A percentile compares a stretch with the other conserved stretches of the same genome.
phyloP scores from a whole-genome alignment of 2,797 vertebrate genomes.

The Hippoglossus hippoglossus region DNA sequence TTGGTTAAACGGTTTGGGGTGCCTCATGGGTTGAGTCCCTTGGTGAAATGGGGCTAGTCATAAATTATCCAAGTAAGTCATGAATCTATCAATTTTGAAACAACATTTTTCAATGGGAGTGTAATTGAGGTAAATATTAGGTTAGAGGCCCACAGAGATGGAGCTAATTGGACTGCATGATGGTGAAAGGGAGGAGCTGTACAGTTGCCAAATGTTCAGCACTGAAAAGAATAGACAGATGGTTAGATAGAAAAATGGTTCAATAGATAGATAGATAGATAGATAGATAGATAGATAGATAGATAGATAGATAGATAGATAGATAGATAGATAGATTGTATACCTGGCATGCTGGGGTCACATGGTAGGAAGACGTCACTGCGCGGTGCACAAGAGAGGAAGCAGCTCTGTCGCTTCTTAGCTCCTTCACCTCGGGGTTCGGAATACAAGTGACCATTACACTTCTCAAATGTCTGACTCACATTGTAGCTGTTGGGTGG shows the following conservation, averaged over 20 bases:
- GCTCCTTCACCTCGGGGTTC: conserved; percentile 75
- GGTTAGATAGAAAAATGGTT: background rate
- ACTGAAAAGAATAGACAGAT: background rate
- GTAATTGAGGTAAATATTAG: conserved; percentile 88
- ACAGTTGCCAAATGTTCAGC: conserved; percentile 17
- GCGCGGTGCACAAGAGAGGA: conserved; percentile 80
- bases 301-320: background rate
- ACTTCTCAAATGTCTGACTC: conserved; percentile 78
- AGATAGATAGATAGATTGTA: background rate
- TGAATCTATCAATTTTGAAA: conserved; percentile 93
- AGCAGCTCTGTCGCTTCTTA: conserved; percentile 81
- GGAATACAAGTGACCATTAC: conserved; percentile 64
- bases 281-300: background rate
- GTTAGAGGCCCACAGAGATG: conserved; percentile 82
- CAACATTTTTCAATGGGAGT: conserved; percentile 85
- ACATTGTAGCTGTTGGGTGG: conserved; percentile 82
- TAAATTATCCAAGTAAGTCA: conserved; percentile 90
- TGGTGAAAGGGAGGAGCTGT: conserved; percentile 31
- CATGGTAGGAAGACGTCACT: conserved; percentile 24
- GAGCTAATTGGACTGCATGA: conserved; percentile 65
- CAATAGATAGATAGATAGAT: conserved; percentile 33
- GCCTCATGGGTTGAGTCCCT: conserved; percentile 80
- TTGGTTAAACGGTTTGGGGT: conserved; percentile 84
- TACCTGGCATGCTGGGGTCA: conserved; percentile 79
- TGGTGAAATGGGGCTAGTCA: conserved; percentile 84